Base-by-base conservation (phyloP, 2,888 invertebrate species). In the Coenonympha glycerion region DNA sequence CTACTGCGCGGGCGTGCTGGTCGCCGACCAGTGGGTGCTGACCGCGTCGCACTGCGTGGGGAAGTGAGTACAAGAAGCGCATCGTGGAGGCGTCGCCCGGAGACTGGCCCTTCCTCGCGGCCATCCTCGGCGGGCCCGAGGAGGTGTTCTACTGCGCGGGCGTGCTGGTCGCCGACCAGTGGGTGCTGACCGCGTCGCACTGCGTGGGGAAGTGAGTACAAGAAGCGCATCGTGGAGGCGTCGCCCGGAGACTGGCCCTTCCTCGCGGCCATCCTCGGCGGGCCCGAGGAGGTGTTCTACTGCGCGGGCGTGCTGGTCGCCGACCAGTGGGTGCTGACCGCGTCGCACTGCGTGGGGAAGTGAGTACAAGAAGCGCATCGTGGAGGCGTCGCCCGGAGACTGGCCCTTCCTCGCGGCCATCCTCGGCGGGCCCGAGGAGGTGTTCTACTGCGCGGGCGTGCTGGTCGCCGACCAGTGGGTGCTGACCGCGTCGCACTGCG, bases 191-290 rank as follows among this genome's bases (percentile, higher is more conserved):
- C 0, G 95, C 95, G 0, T 93, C 95, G 8, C 95, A 95, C 73
- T 95, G 95, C 68, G 94, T 95, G 57, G 95, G 95, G 67, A 95
- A 95, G 95, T 95, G 74, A 90, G 93, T 90, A n/a, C n/a, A n/a
- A n/a, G n/a, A n/a, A n/a, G n/a, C n/a, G n/a, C n/a, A n/a, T n/a
- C n/a, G n/a, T n/a, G 46, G 95, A 91, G 65, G 92, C 94, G 0
- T 90, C 91, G 34, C 95, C n/a, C n/a, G n/a, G n/a, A n/a, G n/a
- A n/a, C n/a, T n/a, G n/a, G n/a, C n/a, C n/a, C n/a, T n/a, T n/a
- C 15, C 9, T 3, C n/a, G 9, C 1, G 18, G 3, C 3, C 28
- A 3, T 33, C 18, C 15, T 8, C 2, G 9, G 2, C 6, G n/a
- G 6, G 11, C 11, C 8, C 24, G 24, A 8, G 24, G 24, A 2